Base-by-base conservation (phyloP, 35 echinoderm and acorn worm genomes). In the Lytechinus pictus region DNA sequence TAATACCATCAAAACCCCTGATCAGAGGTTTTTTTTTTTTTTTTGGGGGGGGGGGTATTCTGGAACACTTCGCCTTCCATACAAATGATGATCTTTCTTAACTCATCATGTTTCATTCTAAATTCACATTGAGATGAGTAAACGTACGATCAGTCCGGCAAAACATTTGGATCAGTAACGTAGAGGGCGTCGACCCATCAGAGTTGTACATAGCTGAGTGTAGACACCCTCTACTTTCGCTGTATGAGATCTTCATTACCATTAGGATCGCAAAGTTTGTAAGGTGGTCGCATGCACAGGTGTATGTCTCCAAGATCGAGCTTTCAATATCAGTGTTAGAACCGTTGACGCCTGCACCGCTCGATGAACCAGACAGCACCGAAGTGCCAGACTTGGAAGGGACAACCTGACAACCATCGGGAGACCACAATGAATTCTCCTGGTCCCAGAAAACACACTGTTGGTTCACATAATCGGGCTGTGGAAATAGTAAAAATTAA, bases 371-470 rank as follows among this genome's bases (percentile, higher is more conserved):
- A 19, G 66, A 5, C 66, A 54, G 88, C 88, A 90, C 9, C 1
- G 28, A 54, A 5, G 10, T 9, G 27, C 5, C 87, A 27, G 9
- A 10, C 52, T 14, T 29, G 13, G 87, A 89, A 5, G 1, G 1
- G 13, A 89, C 87, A 51, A 89, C 27, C 10, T 27, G 9, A 89
- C 88, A 90, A 14, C 88, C 88, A 6, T 54, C 16, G 4, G 29
- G 13, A 6, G 88, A 90, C 88, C 88, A 90, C 9, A 51, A 28
- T 52, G 16, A 52, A 90, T 12, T 28, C 16, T 29, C n/a, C 8
- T 90, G 28, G n/a, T 90, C 88, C 88, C 88, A 90, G 88, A 90
- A 90, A 52, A 90, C 88, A 90, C 88, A 90, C 88, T 4, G 33
- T 21, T 44, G 88, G 52, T 90, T 90, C 11, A 2, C n/a, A 33